Conservation (phyloP, 1,140 invertebrate genomes). For the Brachionus paranguensis region DNA sequence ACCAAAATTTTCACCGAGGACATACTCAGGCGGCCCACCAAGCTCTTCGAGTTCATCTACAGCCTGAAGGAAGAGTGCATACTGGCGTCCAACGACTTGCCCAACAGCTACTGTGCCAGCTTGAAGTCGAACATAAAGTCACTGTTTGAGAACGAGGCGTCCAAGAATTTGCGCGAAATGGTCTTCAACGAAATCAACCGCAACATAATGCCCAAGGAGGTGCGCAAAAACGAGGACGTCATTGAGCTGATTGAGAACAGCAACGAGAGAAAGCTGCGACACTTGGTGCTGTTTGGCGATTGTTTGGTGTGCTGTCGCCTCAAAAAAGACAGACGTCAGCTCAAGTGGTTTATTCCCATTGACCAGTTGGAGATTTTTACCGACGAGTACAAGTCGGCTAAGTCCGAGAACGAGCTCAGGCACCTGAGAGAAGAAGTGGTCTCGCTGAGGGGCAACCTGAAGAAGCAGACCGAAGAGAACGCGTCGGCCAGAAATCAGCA, state of each 20-base stretch:
- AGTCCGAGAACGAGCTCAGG: conserved; percentile 5
- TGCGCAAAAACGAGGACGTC: conserved; percentile 33
- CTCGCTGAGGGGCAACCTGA: background rate
- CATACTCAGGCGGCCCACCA: conserved; percentile 15
- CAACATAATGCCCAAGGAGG: conserved; percentile 38
- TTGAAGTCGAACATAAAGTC: conserved; percentile 3
- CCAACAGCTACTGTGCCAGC: background rate
- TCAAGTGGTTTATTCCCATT: conserved; percentile 35
- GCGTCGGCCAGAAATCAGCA: conserved; percentile 13
- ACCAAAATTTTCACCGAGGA: conserved; percentile 29
- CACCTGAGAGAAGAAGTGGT: conserved; percentile 23
- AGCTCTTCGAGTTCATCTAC: conserved; percentile 24
- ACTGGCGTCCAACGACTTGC: background rate
- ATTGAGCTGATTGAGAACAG: conserved; percentile 19
- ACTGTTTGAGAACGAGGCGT: conserved; percentile 13
- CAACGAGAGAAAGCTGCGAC: background rate
- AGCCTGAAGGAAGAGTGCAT: conserved; percentile 39
- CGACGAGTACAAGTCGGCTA: background rate
- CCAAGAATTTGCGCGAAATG: conserved; percentile 11
- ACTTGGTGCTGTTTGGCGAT: conserved; percentile 16
- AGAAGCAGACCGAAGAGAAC: conserved; percentile 31
- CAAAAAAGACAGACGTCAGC: conserved; percentile 17
- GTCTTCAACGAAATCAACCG: conserved; percentile 29
- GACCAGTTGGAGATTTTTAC: conserved; percentile 25
- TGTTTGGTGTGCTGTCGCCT: conserved; percentile 35